Evolutionary conservation across 1,140 invertebrate genomes (phyloP).

Genomic region (Drosophila subobscura): DNA sequence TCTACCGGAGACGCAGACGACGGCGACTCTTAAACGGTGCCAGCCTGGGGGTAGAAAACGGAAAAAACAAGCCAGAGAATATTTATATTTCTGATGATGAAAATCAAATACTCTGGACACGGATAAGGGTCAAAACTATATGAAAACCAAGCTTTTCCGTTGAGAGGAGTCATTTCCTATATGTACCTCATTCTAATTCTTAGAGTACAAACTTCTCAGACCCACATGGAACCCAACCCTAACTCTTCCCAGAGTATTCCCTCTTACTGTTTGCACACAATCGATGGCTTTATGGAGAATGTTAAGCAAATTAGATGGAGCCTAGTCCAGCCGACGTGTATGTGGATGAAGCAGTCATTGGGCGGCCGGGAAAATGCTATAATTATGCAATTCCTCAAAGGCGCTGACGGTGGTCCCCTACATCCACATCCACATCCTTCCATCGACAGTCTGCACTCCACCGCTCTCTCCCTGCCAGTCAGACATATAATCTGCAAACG

Average conservation of each 20-base stretch:
- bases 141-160: no score
- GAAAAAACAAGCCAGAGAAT: constrained; percentile 22
- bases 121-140: background rate
- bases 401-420: constrained; percentile 75
- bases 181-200: background rate
- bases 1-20: background rate
- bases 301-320: constrained; percentile 65
- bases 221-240: no score
- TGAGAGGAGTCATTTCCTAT: no score
- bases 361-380: constrained; percentile 68
- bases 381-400: constrained; percentile 83
- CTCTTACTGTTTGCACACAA: constrained; percentile 43
- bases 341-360: constrained; percentile 47
- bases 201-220: no score
- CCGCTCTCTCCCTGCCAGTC: constrained; percentile 7
- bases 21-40: constrained; percentile 36
- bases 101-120: constrained; percentile 47
- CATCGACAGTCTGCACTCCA: background rate
- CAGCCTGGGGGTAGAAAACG: constrained; percentile 38
- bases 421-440: constrained; percentile 28
- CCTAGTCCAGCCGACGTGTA: constrained; percentile 49
- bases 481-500: constrained; percentile 67
- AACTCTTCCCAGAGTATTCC: constrained; percentile 12
- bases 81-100: constrained; percentile 3
- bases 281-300: constrained; percentile 36